Percentiles rank a stretch among this genome's conserved stretches.
Evolutionary conservation across 2,797 vertebrate genomes (phyloP).

Genomic region (Podarcis lilfordi): DNA sequence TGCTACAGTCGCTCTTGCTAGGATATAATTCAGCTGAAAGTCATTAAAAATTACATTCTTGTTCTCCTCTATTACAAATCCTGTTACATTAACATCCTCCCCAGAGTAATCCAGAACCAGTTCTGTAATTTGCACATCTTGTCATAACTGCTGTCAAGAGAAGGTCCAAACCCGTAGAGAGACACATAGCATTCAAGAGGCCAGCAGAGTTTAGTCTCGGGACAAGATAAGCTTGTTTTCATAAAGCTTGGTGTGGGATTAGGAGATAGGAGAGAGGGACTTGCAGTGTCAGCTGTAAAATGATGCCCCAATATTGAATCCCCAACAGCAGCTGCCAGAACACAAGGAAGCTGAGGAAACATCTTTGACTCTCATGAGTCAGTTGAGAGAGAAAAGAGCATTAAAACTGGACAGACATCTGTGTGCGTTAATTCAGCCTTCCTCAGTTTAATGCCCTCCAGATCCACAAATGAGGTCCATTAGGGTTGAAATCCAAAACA

Average conservation of each 20-base stretch:
- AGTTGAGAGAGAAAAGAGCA: not conserved
- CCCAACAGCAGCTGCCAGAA: not conserved
- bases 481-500: not conserved
- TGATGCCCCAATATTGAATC: not conserved
- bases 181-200: not conserved
- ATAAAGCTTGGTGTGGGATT: not conserved
- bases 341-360: constrained; percentile 1
- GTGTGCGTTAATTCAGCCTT: not conserved
- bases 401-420: not conserved
- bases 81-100: constrained; percentile 5
- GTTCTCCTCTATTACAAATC: constrained; percentile 9
- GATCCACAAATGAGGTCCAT: too few species aligned
- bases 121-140: not conserved
- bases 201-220: not conserved
- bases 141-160: constrained; percentile 14
- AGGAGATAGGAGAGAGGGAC: not conserved
- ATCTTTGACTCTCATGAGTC: not conserved
- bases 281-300: not conserved
- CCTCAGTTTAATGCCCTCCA: too few species aligned
- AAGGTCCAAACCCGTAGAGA: not conserved
- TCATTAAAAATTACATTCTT: not conserved
- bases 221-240: not conserved
- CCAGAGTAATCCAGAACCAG: not conserved
- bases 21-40: not conserved
- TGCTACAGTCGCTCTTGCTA: not conserved